Evolutionary conservation across 2,888 invertebrate genomes (phyloP).

Genomic region (Lycophotia porphyrea): DNA sequence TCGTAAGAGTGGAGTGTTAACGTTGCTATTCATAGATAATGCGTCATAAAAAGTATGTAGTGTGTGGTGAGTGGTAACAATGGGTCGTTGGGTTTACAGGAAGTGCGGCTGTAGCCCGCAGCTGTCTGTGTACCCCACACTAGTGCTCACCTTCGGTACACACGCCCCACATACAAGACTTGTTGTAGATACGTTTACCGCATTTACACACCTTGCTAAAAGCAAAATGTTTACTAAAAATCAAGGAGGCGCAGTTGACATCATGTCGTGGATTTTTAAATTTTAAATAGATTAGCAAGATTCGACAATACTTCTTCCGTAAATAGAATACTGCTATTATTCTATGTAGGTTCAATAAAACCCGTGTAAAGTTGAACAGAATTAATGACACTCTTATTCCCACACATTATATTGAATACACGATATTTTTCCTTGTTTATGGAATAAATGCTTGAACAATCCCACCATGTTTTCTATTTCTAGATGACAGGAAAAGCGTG

Average conservation of each 20-base stretch:
- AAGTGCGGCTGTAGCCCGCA: conserved; percentile 82
- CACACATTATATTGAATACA: conserved; percentile 14
- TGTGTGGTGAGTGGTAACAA: conserved; percentile 77
- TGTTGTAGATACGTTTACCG: conserved; percentile 44
- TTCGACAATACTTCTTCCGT: neutral
- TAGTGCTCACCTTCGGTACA: conserved; percentile 62
- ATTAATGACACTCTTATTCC: conserved; percentile 18
- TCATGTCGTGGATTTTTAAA: neutral
- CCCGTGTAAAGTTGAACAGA: conserved; percentile 5
- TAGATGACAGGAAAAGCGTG: conserved; percentile 26
- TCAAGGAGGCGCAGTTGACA: neutral
- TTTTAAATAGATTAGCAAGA: neutral
- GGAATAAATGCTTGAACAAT: conserved; percentile 16
- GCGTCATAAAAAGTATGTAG: conserved; percentile 80
- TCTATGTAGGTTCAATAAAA: neutral
- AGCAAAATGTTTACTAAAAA: conserved; percentile 31
- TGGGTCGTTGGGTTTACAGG: conserved; percentile 84
- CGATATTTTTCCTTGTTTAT: conserved; percentile 50
- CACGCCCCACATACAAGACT: conserved; percentile 37
- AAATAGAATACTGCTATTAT: neutral
- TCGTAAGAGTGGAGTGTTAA: conserved; percentile 65
- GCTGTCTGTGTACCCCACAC: conserved; percentile 74
- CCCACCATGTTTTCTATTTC: conserved; percentile 37
- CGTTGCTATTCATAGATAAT: conserved; percentile 73
- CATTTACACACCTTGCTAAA: conserved; percentile 40